These are phyloP conservation scores for Dryadula phaetusa DNA, from an alignment of 2,888 invertebrate species.

Conservation along the genomic window DNA sequence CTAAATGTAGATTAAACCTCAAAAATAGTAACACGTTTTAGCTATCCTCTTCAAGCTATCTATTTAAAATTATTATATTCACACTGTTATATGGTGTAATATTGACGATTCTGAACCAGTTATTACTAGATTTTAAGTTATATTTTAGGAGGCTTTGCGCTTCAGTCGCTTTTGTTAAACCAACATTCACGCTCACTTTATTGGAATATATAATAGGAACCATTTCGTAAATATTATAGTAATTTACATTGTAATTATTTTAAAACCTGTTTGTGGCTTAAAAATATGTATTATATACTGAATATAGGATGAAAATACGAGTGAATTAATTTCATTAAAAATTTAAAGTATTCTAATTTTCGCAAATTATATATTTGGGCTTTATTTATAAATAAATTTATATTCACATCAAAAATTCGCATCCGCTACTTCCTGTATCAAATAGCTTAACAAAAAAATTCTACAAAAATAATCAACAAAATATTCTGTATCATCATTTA, in stretches of 20 bases:
- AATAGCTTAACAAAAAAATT: not conserved
- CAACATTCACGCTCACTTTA: constrained; percentile 6
- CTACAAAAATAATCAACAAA: not conserved
- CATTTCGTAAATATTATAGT: constrained; percentile 16
- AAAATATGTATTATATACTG: not conserved
- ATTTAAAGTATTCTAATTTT: no score
- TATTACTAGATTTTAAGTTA: not conserved
- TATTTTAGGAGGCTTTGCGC: not conserved
- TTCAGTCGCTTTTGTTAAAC: constrained; percentile 7
- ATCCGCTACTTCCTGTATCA: not conserved
- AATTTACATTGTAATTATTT: constrained; percentile 1
- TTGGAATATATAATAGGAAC: not conserved
- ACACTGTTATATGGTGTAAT: not conserved
- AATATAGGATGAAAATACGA: not conserved
- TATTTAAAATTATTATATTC: not conserved
- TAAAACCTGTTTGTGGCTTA: not conserved
- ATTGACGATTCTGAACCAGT: not conserved
- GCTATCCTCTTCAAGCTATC: no score
- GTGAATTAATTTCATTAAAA: no score
- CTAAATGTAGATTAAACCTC: no score
- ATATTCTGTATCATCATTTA: not conserved
- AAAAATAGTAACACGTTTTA: no score
- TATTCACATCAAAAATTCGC: not conserved
- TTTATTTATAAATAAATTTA: no score
- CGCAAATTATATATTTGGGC: no score